Conservation (phyloP, 2,113 vertebrate genomes). For the Barnardius zonarius region DNA sequence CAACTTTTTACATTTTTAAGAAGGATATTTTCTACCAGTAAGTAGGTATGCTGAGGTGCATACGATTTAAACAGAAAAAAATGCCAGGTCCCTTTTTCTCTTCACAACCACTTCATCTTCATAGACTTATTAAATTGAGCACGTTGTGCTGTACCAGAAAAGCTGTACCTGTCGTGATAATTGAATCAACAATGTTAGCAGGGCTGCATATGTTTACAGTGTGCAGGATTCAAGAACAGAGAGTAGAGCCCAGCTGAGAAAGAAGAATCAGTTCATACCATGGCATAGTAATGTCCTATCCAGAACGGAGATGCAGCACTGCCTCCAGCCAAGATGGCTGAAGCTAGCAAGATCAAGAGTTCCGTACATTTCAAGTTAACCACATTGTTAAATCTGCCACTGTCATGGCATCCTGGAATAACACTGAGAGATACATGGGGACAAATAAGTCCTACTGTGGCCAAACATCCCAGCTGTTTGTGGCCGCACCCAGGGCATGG, state of each 20-base stretch:
- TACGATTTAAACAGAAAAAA: neutral
- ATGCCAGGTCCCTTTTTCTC: neutral
- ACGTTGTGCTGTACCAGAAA: neutral
- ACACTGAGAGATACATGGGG: neutral
- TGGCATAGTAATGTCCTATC: fast-evolving
- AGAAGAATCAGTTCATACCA: fast-evolving
- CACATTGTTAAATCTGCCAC: neutral
- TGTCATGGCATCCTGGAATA: neutral
- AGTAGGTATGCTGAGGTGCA: neutral
- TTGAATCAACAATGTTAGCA: neutral
- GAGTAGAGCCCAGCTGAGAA: neutral
- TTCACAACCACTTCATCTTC: neutral
- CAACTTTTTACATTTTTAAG: neutral
- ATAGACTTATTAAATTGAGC: neutral
- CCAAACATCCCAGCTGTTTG: neutral
- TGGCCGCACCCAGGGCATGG: neutral
- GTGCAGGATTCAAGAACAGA: neutral
- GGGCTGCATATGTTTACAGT: neutral
- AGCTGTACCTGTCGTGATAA: neutral
- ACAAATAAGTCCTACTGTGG: neutral
- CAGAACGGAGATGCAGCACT: neutral
- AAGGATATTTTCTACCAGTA: neutral
- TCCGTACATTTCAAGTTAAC: neutral
- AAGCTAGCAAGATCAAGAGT: neutral
- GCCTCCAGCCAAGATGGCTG: neutral